Conservation (phyloP, 2,888 invertebrate genomes). For the Hofmannophila pseudospretella region DNA sequence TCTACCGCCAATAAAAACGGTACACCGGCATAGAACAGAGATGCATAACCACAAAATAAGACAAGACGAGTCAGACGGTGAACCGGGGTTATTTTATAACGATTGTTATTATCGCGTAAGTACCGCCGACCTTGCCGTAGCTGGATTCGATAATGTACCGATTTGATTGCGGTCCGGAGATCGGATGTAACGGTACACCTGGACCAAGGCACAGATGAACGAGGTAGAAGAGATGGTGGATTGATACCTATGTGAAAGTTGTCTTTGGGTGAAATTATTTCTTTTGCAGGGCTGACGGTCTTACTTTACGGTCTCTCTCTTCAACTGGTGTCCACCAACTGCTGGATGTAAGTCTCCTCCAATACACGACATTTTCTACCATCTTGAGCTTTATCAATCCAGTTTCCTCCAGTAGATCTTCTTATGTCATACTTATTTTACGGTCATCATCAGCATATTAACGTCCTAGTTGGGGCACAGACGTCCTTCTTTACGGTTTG, state of each 20-base stretch:
- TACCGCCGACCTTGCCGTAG: conserved; percentile 43
- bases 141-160: conserved; percentile 55
- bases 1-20: conserved; percentile 6
- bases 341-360: no score
- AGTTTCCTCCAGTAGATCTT: no score
- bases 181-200: conserved; percentile 50
- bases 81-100: neutral
- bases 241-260: conserved; percentile 2
- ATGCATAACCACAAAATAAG: conserved; percentile 6
- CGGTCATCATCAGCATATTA: no score
- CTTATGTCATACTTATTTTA: no score
- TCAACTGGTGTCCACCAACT: no score
- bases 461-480: no score
- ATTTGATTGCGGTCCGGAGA: conserved; percentile 52
- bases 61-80: neutral
- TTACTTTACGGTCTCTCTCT: no score
- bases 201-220: conserved; percentile 20
- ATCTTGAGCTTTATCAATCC: no score
- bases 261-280: conserved; percentile 11
- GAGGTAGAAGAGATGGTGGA: conserved; percentile 4
- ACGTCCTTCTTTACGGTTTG: no score
- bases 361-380: no score
- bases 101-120: conserved; percentile 18
- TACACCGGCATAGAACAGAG: neutral
- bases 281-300: no score